A percentile compares a stretch with the other conserved stretches of the same genome.
These are phyloP conservation scores for Lucilia cuprina DNA, from an alignment of 1,140 invertebrate species.

Conservation along the genomic window DNA sequence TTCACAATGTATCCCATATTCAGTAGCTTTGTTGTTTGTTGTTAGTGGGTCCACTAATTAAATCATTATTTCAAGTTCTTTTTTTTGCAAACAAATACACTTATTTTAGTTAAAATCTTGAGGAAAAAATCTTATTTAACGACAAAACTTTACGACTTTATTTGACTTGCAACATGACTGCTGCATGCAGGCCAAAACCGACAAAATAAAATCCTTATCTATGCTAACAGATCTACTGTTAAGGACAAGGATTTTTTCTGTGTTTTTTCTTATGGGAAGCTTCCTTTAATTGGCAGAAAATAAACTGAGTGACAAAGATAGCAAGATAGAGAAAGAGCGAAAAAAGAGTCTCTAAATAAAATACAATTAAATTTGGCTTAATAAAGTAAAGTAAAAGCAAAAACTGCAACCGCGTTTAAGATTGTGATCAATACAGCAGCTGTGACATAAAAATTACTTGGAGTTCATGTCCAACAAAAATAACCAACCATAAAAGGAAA, in stretches of 20 bases:
- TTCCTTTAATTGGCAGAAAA: conserved; percentile 26
- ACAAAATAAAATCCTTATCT: conserved; percentile 16
- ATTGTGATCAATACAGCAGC: conserved; percentile 18
- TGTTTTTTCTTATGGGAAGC: neutral
- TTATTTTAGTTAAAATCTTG: neutral
- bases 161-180: conserved; percentile 35
- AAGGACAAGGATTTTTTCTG: neutral
- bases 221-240: conserved; percentile 1
- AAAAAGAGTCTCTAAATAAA: neutral
- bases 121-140: neutral
- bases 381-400: conserved; percentile 1
- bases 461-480: conserved; percentile 14
- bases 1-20: too few relatives aligned
- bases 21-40: neutral
- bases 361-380: conserved; percentile 20
- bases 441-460: conserved; percentile 32
- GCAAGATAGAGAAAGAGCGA: neutral
- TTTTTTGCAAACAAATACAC: neutral
- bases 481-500: neutral
- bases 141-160: conserved; percentile 32
- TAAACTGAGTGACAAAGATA: neutral
- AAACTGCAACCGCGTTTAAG: conserved; percentile 33
- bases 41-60: neutral
- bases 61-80: neutral
- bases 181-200: neutral